Evolutionary conservation across 2,113 vertebrate species (phyloP), one percentile per base, ranked within the genome.

Genomic region (Turnix velox): DNA sequence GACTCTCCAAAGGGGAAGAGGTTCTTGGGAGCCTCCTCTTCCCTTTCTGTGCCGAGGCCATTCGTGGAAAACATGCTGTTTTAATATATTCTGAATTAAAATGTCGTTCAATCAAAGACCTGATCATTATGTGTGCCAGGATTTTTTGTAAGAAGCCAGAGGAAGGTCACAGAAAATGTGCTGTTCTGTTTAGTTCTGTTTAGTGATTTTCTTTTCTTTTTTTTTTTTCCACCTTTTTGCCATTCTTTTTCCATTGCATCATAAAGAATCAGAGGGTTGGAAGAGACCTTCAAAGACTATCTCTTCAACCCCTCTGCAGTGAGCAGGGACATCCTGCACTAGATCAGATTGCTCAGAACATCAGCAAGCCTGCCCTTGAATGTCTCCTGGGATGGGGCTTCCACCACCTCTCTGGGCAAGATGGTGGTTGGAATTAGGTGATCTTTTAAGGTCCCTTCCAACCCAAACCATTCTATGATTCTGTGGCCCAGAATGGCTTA

Each of bases 11-110:
- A 51, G 84, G 87, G 42, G 54, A 23, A n/a, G 75, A 89, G n/a
- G 18, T 46, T 57, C 72, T 68, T 2, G 5, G 25, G 88, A 83
- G 58, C 66, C 66, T 92, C 57, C 23, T 78, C 74, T 43, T 65
- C 57, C 54, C 71, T 84, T 31, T 73, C 54, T 58, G 46, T 31
- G 52, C 71, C 42, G 71, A 69, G 42, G 17, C 19, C 3, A 9
- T 11, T 68, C 42, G 2, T 43, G 51, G 58, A 58, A 66, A 91
- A 92, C 93, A 91, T 75, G 57, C 39, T 91, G 94, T 0, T 94
- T 88, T 88, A 77, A 96, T 95, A 87, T 9, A 71, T 27, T 63
- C 81, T 76, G 55, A 85, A 88, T 95, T 62, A 57, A 93, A 93
- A 46, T 39, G 77, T 35, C 66, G 0, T 63, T 94, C 92, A 81